Evolutionary conservation across 2,113 vertebrate species (phyloP).

Genomic region (Tetrao urogallus): DNA sequence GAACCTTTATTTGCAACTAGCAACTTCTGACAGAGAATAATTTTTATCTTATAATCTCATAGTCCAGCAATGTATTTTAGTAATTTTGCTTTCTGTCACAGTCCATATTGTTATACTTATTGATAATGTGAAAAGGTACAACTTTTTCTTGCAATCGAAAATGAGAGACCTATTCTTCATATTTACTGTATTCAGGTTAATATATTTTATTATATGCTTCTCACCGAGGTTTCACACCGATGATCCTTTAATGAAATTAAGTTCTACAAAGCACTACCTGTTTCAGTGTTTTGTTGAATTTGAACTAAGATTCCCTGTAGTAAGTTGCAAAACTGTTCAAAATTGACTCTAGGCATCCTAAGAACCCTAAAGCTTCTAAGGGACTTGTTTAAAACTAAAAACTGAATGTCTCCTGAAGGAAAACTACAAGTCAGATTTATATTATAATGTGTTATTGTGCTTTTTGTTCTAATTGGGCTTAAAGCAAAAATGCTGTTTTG

Average conservation of each 20-base stretch:
- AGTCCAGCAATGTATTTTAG: not conserved
- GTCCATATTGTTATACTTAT: not conserved
- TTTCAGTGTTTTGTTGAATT: constrained; percentile 76
- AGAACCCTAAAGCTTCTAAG: constrained; percentile 82
- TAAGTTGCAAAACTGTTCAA: constrained; percentile 77
- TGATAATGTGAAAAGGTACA: not conserved
- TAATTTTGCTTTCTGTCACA: not conserved
- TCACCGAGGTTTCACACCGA: constrained; percentile 45
- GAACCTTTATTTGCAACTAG: not conserved
- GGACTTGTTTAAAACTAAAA: constrained; percentile 78
- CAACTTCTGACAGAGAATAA: not conserved
- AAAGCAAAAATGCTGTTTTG: constrained; percentile 55
- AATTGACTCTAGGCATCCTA: constrained; percentile 78
- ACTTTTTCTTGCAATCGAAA: not conserved
- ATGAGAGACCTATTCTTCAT: not conserved
- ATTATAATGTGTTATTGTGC: constrained; percentile 66
- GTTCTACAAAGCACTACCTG: constrained; percentile 65
- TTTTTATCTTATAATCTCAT: not conserved
- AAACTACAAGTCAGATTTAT: constrained; percentile 75
- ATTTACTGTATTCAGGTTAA: constrained; percentile 30
- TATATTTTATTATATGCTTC: constrained; percentile 70
- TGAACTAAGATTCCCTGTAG: constrained; percentile 79
- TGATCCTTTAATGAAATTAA: constrained; percentile 67
- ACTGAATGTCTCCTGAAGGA: constrained; percentile 76
- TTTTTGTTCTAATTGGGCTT: constrained; percentile 72